These are phyloP conservation scores for Labroides dimidiatus DNA, from an alignment of 2,797 vertebrate genomes.

Conservation along the genomic window DNA sequence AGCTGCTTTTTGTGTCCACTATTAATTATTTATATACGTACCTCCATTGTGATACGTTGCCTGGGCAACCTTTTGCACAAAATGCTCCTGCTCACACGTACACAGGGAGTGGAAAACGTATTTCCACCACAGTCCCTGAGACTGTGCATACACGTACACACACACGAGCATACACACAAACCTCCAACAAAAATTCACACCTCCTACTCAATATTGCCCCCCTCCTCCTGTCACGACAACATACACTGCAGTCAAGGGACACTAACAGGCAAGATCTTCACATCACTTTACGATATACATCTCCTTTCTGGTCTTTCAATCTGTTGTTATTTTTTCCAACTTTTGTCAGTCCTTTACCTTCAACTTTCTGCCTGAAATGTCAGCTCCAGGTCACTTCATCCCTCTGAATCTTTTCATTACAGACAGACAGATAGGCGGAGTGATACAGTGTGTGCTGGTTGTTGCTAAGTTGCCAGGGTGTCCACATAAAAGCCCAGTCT, in stretches of 20 bases:
- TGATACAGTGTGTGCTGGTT: conserved; percentile 33
- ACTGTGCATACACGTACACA: conserved; percentile 24
- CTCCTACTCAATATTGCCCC: conserved; percentile 55
- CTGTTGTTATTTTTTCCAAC: conserved; percentile 20
- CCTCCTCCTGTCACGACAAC: conserved; percentile 65
- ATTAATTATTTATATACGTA: conserved; percentile 80
- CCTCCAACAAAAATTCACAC: conserved; percentile 52
- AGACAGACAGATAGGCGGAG: conserved; percentile 14
- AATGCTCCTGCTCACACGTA: conserved; percentile 66
- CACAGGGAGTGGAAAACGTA: conserved; percentile 69
- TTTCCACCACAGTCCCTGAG: conserved; percentile 75
- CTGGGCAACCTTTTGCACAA: conserved; percentile 70
- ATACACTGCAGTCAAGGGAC: conserved; percentile 55
- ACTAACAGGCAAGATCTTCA: conserved; percentile 41
- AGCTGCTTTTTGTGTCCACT: conserved; percentile 71
- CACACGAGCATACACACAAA: conserved; percentile 18
- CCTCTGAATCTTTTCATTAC: conserved; percentile 35
- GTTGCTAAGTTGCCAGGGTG: conserved; percentile 37
- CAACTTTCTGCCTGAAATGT: conserved; percentile 58
- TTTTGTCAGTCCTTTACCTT: conserved; percentile 29
- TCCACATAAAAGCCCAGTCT: conserved; percentile 26
- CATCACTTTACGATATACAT: conserved; percentile 26
- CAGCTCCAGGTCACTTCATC: conserved; percentile 71
- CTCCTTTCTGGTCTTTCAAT: conserved; percentile 20
- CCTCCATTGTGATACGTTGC: conserved; percentile 77